Conservation (phyloP, 2,888 invertebrate species). For the Agrotis ipsilon region DNA sequence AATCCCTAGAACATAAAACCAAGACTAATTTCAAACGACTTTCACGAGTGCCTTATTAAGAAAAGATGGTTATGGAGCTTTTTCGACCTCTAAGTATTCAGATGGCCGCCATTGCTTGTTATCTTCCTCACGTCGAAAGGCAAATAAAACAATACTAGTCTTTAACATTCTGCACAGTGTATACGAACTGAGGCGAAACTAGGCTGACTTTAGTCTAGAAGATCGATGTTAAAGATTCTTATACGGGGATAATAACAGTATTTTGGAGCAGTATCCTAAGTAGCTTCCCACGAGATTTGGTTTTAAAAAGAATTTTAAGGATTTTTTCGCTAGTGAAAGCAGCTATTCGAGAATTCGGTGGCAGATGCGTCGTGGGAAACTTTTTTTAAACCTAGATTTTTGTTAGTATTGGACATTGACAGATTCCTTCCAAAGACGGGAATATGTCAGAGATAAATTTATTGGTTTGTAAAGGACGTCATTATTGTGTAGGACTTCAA, state of each 20-base stretch:
- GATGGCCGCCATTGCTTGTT: slow-evolving; percentile 61
- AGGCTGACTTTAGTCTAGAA: slow-evolving; percentile 49
- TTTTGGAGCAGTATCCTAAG: slow-evolving; percentile 18
- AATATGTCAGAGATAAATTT: neutral
- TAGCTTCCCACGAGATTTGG: slow-evolving; percentile 6
- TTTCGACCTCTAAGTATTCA: slow-evolving; percentile 66
- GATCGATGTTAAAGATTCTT: slow-evolving; percentile 27
- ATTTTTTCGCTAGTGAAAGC: slow-evolving; percentile 6
- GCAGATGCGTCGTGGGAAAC: slow-evolving; percentile 31
- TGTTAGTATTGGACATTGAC: neutral
- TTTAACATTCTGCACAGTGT: slow-evolving; percentile 68
- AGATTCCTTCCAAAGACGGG: neutral
- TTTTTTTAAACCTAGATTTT: neutral
- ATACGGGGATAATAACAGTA: slow-evolving; percentile 53
- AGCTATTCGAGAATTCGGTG: slow-evolving; percentile 1
- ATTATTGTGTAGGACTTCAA: neutral
- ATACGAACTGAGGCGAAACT: slow-evolving; percentile 57
- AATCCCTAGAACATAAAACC: slow-evolving; percentile 14
- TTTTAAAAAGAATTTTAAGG: slow-evolving; percentile 47
- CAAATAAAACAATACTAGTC: slow-evolving; percentile 83
- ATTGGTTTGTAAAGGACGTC: neutral
- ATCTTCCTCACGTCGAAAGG: slow-evolving; percentile 77
- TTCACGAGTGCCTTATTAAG: slow-evolving; percentile 69
- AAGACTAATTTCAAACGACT: slow-evolving; percentile 58
- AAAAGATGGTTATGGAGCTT: slow-evolving; percentile 66